Evolutionary conservation across 2,113 vertebrate species (phyloP).

Genomic region (Rhadina sibilatrix): DNA sequence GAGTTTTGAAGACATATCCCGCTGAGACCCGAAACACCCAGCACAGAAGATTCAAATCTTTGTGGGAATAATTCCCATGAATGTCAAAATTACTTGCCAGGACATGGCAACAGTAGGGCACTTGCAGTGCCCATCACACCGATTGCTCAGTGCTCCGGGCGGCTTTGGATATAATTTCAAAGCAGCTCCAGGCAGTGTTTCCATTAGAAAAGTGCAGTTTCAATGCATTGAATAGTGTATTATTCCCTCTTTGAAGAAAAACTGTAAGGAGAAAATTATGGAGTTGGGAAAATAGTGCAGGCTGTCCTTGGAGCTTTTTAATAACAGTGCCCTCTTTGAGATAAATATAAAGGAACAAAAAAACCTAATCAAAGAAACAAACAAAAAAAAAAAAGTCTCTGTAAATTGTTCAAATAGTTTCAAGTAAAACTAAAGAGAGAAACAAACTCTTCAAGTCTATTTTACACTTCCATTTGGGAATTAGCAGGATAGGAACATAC

Average conservation of each 20-base stretch:
- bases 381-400: background rate
- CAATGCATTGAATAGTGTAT: background rate
- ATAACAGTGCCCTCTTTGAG: background rate
- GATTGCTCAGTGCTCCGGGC: background rate
- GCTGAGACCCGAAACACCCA: background rate
- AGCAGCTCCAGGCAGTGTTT: background rate
- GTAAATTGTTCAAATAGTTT: background rate
- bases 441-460: background rate
- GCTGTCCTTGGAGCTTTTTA: background rate
- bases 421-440: background rate
- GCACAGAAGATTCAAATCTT: background rate
- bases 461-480: background rate
- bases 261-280: constrained; percentile 4
- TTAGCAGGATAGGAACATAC: background rate
- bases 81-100: background rate
- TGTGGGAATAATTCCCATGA: background rate
- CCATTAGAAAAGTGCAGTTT: background rate
- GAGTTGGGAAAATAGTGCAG: background rate
- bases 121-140: background rate
- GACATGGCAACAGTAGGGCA: background rate
- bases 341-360: constrained; percentile 12
- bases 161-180: background rate
- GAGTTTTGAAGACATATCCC: background rate
- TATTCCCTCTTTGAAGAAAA: constrained; percentile 17
- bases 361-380: background rate